Evolutionary conservation across 2,888 invertebrate genomes (phyloP).

Genomic region (Lordiphosa fenestrarum): DNA sequence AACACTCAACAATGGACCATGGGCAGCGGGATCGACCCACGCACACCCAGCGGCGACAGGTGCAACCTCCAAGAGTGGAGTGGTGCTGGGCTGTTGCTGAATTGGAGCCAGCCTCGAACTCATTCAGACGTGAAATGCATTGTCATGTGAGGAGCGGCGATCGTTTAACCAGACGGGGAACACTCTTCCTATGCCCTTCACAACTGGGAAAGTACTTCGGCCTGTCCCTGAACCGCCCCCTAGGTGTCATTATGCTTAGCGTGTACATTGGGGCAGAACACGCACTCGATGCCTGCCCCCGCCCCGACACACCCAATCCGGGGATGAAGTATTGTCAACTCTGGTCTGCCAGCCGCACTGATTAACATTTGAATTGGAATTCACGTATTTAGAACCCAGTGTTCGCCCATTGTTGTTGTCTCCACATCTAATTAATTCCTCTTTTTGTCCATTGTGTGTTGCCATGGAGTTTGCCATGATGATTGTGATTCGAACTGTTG

Average conservation of each 20-base stretch:
- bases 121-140: slow-evolving; percentile 70
- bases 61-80: slow-evolving; percentile 51
- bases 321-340: slow-evolving; percentile 57
- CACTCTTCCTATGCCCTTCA: slow-evolving; percentile 55
- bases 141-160: slow-evolving; percentile 43
- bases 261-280: slow-evolving; percentile 66
- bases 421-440: slow-evolving; percentile 77
- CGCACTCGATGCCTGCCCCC: slow-evolving; percentile 41
- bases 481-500: slow-evolving; percentile 39
- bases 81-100: slow-evolving; percentile 29
- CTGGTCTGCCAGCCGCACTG: slow-evolving; percentile 49
- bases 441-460: slow-evolving; percentile 60
- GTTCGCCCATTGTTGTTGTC: slow-evolving; percentile 54
- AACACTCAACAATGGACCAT: slow-evolving; percentile 42
- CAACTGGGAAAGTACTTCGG: slow-evolving; percentile 30
- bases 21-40: slow-evolving; percentile 22
- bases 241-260: slow-evolving; percentile 65
- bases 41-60: slow-evolving; percentile 58
- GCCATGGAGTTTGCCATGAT: slow-evolving; percentile 53
- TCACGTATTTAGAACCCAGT: slow-evolving; percentile 40
- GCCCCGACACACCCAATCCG: slow-evolving; percentile 57
- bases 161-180: slow-evolving; percentile 46
- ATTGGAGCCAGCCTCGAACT: slow-evolving; percentile 61
- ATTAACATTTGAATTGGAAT: slow-evolving; percentile 75
- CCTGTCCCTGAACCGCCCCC: slow-evolving; percentile 68